phyloP scores from a whole-genome alignment of 2,888 invertebrate genomes.

The Netelia melanura region DNA sequence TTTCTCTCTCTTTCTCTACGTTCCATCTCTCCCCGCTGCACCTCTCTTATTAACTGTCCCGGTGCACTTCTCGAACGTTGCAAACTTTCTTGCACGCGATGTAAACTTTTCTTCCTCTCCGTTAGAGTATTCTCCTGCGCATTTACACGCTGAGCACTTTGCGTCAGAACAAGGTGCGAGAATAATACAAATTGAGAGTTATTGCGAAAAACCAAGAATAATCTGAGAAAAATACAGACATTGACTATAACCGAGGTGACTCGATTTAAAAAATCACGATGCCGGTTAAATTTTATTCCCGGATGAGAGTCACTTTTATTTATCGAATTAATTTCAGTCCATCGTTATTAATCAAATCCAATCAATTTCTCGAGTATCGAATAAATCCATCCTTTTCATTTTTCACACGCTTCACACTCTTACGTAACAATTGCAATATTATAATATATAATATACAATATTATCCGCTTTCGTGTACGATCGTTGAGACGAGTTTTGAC shows the following conservation, averaged over 20 bases:
- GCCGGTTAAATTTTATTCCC: not conserved
- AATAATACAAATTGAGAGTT: not conserved
- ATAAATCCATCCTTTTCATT: conserved; percentile 41
- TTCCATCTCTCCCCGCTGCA: not conserved
- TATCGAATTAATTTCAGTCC: not conserved
- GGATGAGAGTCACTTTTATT: not conserved
- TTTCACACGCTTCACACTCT: conserved; percentile 50
- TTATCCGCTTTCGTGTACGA: not conserved
- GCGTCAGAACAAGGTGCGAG: not conserved
- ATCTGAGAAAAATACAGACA: not conserved
- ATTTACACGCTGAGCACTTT: not conserved
- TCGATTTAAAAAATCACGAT: not conserved
- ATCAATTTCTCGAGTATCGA: conserved; percentile 2
- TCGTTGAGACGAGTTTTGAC: conserved; percentile 51
- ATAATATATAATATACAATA: conserved; percentile 9
- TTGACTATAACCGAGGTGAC: not conserved
- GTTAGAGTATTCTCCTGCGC: not conserved
- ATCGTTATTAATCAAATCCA: too few relatives aligned
- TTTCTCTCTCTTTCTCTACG: conserved; percentile 13
- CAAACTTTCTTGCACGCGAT: conserved; percentile 59
- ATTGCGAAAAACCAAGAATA: not conserved
- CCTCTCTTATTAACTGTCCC: conserved; percentile 5
- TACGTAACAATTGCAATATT: conserved; percentile 51
- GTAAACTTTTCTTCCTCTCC: conserved; percentile 20
- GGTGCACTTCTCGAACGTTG: conserved; percentile 29